Base-by-base conservation (phyloP, 1,140 invertebrate species). In the Solen grandis region DNA sequence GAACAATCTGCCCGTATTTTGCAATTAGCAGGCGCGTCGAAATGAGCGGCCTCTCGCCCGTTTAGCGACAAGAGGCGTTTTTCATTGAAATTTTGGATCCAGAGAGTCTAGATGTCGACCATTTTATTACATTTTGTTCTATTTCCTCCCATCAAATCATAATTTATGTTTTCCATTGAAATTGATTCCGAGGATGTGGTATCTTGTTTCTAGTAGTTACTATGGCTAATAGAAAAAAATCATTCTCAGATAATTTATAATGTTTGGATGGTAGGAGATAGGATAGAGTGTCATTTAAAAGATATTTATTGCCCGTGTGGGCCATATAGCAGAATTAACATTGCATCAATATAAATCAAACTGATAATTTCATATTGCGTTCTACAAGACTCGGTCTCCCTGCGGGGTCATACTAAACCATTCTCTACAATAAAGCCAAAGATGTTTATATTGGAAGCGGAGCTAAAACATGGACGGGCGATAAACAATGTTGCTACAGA, bases 171-270 rank as follows among this genome's bases (percentile, higher is more conserved):
- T 29, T 69, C 16, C 35, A 69, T 46, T 55, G 74, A 78, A 78
- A 78, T 78, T 69, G 75, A 59, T 78, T 78, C 46, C 27, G 2
- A 59, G 35, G 35, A 66, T 19, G 31, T 46, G 50, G 75, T 68
- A 54, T 78, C 35, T 60, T 52, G 65, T 78, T 78, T 69, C 63
- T 5, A 22, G 52, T 46, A 60, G 54, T 55, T 41, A 78, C 57
- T 55, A 35, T 55, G 69, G 63, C 65, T 78, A 78, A 78, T 78
- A 78, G 75, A 78, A 78, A 78, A 46, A 78, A 68, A 54, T 78
- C 68, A 78, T 78, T 78, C 57, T 78, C 75, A 57, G 35, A 52
- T 78, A 68, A 78, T 78, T 69, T 78, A 78, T 78, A 65, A 55
- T 46, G 65, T 69, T 65, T 78, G 75, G 59, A 66, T 69, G 38